Base-by-base conservation (phyloP, 2,797 vertebrate species). In the Sciaenops ocellatus region DNA sequence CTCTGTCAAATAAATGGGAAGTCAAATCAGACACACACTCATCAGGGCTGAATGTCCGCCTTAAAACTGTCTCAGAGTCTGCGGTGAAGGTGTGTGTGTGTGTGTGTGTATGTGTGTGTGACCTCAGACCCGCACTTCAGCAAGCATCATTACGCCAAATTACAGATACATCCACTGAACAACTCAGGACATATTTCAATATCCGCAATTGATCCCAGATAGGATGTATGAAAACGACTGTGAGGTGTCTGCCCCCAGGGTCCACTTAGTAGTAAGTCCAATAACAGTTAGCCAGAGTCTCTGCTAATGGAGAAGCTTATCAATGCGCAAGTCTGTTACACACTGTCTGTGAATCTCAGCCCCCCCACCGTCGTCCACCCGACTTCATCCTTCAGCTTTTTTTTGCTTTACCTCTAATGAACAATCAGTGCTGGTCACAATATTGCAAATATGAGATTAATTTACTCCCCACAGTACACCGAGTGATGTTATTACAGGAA, bases 361-460 rank as follows among this genome's bases (percentile, higher is more conserved):
- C 75, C 74, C 67, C 68, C 72, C 56, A 69, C 61, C 65, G 3
- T 56, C 15, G 24, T 44, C 74, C 73, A 55, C 17, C 20, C 30
- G 28, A 24, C 76, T 68, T 84, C 73, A 71, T 83, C 83, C 80
- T 67, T 88, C 73, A 73, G 69, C 61, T 83, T 85, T 79, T 84
- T 68, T 79, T 69, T 79, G 82, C 85, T 86, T 82, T 67, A 73
- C 70, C 68, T 50, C 80, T 89, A 91, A 93, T 91, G 88, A 95
- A 89, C 93, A 85, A 94, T 94, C 93, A 91, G 87, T 6, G 76
- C 73, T 70, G 86, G 86, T 86, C 91, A 83, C 92, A 90, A 92
- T 93, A 93, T 91, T 91, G 92, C 92, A 93, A 87, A 84, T 92
- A 93, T 90, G 91, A 95, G 91, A 94, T 94, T 90, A 90, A 95